Conservation (phyloP, 2,113 vertebrate species). For the human region DNA sequence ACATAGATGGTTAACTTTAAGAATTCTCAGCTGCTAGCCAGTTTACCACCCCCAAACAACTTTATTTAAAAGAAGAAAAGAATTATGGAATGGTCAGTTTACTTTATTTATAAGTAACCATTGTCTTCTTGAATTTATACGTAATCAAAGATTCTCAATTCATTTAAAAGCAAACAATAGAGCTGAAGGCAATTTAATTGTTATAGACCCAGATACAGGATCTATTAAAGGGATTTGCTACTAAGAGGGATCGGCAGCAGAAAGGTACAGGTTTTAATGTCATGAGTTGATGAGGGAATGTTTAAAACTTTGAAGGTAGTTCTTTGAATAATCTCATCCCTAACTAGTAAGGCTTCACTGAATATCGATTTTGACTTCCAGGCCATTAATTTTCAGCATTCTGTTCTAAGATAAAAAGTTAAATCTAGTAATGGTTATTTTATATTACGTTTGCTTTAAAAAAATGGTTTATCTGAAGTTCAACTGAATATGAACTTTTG, state of each 20-base stretch:
- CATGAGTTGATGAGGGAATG: not conserved
- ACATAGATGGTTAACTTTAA: not conserved
- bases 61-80: not conserved
- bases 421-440: constrained; percentile 69
- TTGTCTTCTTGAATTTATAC: not conserved
- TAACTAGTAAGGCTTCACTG: constrained; percentile 54
- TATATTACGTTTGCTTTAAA: not conserved
- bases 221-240: not conserved
- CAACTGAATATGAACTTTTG: constrained; percentile 66
- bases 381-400: constrained; percentile 61
- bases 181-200: constrained; percentile 25
- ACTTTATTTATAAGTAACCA: not conserved
- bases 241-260: not conserved
- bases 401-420: constrained; percentile 53
- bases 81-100: not conserved
- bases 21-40: not conserved
- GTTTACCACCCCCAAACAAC: not conserved
- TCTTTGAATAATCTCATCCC: constrained; percentile 39
- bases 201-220: not conserved
- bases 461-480: constrained; percentile 60
- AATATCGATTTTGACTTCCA: constrained; percentile 57
- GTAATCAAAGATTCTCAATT: not conserved
- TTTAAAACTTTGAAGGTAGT: constrained; percentile 16
- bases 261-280: constrained; percentile 9
- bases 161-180: constrained; percentile 23